Conservation (phyloP, 2,888 invertebrate genomes). For the Cantharis rufa region DNA sequence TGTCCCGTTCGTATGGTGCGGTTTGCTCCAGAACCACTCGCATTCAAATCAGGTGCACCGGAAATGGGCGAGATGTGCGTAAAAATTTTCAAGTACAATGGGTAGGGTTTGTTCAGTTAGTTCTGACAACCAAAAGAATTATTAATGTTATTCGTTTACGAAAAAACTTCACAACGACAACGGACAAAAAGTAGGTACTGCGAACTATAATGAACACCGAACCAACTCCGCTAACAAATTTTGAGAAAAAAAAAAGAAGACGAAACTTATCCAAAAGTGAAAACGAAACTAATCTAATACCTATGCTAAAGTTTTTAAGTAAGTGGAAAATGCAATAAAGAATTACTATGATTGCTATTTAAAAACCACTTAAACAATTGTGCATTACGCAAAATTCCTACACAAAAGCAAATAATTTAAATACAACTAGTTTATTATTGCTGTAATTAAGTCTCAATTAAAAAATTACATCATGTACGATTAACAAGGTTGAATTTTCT, state of each 20-base stretch:
- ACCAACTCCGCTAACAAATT: neutral
- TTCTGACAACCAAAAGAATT: neutral
- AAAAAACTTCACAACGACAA: neutral
- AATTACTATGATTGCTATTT: neutral
- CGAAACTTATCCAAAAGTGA: neutral
- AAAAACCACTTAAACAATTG: slow-evolving; percentile 5
- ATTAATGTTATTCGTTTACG: neutral
- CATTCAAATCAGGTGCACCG: slow-evolving; percentile 16
- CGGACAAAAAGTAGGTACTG: neutral
- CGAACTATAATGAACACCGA: neutral
- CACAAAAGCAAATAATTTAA: slow-evolving; percentile 23
- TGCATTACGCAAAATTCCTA: slow-evolving; percentile 16
- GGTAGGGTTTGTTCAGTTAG: slow-evolving; percentile 3
- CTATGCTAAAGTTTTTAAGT: neutral
- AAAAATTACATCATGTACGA: slow-evolving; percentile 22
- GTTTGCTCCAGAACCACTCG: neutral
- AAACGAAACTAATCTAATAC: neutral
- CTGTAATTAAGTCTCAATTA: slow-evolving; percentile 20
- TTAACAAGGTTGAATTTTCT: slow-evolving; percentile 14
- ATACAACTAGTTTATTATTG: slow-evolving; percentile 19
- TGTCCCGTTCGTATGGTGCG: slow-evolving; percentile 12
- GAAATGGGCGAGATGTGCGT: slow-evolving; percentile 14
- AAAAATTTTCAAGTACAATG: slow-evolving; percentile 11
- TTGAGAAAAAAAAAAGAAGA: neutral
- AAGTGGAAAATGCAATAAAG: neutral